Conservation (phyloP, 2,113 vertebrate genomes). For the Tachycineta bicolor region DNA sequence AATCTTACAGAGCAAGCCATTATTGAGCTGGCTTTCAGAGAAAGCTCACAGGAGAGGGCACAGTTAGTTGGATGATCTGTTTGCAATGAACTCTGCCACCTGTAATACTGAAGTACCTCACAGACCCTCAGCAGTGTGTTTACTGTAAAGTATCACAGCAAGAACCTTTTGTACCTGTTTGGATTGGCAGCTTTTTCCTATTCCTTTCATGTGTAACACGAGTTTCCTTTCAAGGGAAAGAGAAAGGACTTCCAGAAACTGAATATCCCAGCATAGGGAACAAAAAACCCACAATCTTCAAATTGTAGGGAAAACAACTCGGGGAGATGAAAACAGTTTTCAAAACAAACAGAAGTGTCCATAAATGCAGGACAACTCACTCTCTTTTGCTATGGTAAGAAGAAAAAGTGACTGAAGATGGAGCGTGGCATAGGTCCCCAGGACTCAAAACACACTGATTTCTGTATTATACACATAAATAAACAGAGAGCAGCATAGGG, state of each 20-base stretch:
- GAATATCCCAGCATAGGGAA: not conserved
- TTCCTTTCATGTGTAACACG: fast-evolving
- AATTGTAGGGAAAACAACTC: not conserved
- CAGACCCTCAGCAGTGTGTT: not conserved
- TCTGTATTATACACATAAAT: not conserved
- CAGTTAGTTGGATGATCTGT: not conserved
- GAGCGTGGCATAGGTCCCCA: not conserved
- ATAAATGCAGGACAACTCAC: not conserved
- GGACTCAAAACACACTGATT: not conserved
- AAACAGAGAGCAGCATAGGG: not conserved
- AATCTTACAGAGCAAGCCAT: not conserved
- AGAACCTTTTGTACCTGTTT: not conserved
- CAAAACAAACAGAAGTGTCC: not conserved
- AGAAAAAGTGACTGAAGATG: not conserved
- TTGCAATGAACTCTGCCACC: not conserved
- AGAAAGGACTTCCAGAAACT: not conserved
- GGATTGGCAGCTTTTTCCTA: not conserved
- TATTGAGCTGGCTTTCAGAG: not conserved
- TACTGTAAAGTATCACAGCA: not conserved
- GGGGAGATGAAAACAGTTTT: not conserved
- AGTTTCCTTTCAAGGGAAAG: not conserved
- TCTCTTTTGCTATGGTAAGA: not conserved
- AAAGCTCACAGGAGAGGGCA: not conserved
- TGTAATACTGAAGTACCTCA: not conserved
- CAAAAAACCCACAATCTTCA: not conserved